Conservation (phyloP, 2,797 vertebrate species). For the Aplochiton taeniatus region DNA sequence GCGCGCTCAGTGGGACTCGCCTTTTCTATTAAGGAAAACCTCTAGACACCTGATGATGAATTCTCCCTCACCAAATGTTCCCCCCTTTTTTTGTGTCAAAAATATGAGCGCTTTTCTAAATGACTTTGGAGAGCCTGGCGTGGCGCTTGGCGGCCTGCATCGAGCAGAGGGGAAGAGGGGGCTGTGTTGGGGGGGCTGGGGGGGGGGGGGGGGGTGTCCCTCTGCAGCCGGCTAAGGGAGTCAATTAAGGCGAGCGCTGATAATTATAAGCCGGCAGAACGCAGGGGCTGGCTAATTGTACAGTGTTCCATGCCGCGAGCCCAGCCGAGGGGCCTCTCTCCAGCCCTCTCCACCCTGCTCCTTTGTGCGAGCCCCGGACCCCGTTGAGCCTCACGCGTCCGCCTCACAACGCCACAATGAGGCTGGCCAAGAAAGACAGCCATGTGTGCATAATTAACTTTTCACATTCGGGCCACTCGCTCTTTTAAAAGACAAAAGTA, state of each 20-base stretch:
- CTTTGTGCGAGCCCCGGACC: constrained; percentile 71
- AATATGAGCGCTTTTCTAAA: constrained; percentile 98
- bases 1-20: constrained; percentile 97
- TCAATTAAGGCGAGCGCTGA: constrained; percentile 87
- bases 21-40: constrained; percentile 99
- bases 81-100: constrained; percentile 86
- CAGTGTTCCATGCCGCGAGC: constrained; percentile 73
- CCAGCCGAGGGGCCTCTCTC: constrained; percentile 68
- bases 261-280: constrained; percentile 91
- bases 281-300: constrained; percentile 79
- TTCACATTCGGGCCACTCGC: constrained; percentile 65
- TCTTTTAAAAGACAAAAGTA: constrained; percentile 61
- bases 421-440: constrained; percentile 47
- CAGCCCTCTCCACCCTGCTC: constrained; percentile 54
- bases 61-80: constrained; percentile 99
- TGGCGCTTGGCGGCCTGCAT: constrained; percentile 88
- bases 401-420: constrained; percentile 65
- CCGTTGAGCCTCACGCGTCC: constrained; percentile 64
- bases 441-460: constrained; percentile 77
- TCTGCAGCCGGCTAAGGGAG: constrained; percentile 89
- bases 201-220: constrained; percentile 82
- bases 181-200: constrained; percentile 4
- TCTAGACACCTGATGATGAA: constrained; percentile 99
- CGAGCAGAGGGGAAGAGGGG: constrained; percentile 76
- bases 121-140: constrained; percentile 96